Evolutionary conservation across 2,797 vertebrate species (phyloP).

Genomic region (Alauda arvensis): DNA sequence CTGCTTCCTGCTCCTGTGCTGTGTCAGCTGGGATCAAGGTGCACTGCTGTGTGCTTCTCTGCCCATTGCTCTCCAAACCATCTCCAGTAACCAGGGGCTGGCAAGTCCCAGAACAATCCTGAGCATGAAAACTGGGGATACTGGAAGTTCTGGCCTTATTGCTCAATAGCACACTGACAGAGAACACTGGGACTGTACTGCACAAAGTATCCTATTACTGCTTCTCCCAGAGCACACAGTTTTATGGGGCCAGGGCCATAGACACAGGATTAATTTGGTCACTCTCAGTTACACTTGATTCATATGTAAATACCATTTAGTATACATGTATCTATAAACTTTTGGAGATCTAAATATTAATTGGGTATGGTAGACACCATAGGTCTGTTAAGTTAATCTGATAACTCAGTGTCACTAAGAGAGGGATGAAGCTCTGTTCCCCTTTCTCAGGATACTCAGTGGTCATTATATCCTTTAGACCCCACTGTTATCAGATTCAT

Average conservation of each 20-base stretch:
- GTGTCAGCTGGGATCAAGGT: neutral
- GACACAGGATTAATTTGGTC: neutral
- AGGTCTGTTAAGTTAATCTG: neutral
- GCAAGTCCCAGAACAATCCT: neutral
- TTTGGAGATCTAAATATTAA: neutral
- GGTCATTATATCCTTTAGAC: neutral
- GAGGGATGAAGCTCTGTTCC: neutral
- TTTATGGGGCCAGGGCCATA: too few relatives aligned
- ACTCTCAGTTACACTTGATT: neutral
- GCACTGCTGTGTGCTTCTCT: neutral
- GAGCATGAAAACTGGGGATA: neutral
- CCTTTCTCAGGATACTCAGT: neutral
- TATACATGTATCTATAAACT: neutral
- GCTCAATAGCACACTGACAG: neutral
- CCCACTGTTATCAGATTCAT: neutral
- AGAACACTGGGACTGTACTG: neutral
- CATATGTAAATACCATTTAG: neutral
- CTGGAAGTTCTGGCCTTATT: neutral
- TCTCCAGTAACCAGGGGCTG: neutral
- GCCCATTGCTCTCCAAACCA: neutral
- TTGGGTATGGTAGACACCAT: neutral
- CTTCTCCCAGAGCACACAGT: neutral
- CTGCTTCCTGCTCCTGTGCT: rapidly evolving
- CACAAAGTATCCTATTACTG: neutral
- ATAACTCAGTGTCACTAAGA: neutral